These are phyloP conservation scores for Anableps anableps DNA, from an alignment of 2,797 vertebrate species.

Conservation along the genomic window DNA sequence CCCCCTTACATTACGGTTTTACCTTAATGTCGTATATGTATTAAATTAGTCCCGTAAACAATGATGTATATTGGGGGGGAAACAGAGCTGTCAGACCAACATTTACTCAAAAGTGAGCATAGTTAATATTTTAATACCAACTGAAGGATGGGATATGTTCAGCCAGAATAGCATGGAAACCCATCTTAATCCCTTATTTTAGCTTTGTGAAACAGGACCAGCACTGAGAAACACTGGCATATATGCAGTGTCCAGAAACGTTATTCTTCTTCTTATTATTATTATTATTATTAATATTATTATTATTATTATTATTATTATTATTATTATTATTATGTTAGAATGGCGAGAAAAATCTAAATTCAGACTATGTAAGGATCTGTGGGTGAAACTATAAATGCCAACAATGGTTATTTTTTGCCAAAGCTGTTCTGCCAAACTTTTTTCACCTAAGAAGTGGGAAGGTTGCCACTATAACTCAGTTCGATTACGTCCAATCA, in stretches of 20 bases:
- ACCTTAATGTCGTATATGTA: neutral
- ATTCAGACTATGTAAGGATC: neutral
- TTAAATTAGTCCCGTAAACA: neutral
- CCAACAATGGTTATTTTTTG: neutral
- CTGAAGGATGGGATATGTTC: no score
- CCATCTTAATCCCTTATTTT: neutral
- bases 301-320: neutral
- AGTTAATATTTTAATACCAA: neutral
- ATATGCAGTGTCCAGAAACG: no score
- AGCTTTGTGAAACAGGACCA: neutral
- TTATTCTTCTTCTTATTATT: neutral
- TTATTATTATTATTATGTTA: neutral
- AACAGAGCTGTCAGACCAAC: neutral
- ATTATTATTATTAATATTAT: neutral
- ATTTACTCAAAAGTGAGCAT: neutral
- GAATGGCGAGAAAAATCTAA: neutral
- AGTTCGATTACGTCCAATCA: constrained; percentile 41
- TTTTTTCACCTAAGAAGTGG: neutral
- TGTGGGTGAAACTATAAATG: neutral
- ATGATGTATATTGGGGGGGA: no score
- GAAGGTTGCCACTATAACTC: constrained; percentile 20
- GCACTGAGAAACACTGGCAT: no score
- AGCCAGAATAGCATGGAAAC: no score
- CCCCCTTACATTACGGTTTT: neutral
- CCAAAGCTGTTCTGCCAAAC: constrained; percentile 14